phyloP scores from a whole-genome alignment of 2,888 invertebrate genomes.

The Synergus umbraculus region DNA sequence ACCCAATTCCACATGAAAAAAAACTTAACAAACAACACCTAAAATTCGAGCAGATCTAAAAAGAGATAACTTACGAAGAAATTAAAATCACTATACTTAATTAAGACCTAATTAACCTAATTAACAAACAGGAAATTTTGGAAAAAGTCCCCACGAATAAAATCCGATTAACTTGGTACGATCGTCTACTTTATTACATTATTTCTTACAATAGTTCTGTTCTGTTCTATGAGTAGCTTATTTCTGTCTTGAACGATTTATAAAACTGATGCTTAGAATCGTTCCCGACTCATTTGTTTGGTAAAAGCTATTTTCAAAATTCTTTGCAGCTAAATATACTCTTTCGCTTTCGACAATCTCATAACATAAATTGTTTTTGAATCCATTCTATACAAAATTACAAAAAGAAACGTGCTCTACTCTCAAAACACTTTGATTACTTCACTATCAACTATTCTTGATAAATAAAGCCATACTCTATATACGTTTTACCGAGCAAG shows the following conservation, averaged over 20 bases:
- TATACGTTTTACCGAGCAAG: slow-evolving; percentile 1
- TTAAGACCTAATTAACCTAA: neutral
- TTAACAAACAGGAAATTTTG: neutral
- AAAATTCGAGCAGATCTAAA: too few relatives aligned
- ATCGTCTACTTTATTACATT: slow-evolving; percentile 35
- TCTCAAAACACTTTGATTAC: neutral
- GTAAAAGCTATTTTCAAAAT: neutral
- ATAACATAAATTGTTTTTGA: neutral
- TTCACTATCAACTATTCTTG: neutral
- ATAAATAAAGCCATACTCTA: neutral
- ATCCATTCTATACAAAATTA: slow-evolving; percentile 7
- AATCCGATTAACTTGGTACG: slow-evolving; percentile 30
- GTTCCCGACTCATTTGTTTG: slow-evolving; percentile 17
- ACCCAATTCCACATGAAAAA: neutral
- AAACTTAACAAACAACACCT: neutral
- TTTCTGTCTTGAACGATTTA: neutral
- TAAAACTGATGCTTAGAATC: slow-evolving; percentile 21
- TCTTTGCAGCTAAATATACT: neutral
- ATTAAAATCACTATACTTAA: too few relatives aligned
- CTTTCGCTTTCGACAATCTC: neutral
- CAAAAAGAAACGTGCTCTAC: neutral
- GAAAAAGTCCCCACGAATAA: neutral
- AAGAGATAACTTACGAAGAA: too few relatives aligned
- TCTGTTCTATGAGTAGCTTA: slow-evolving; percentile 31
- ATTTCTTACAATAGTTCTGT: slow-evolving; percentile 19